These are phyloP conservation scores for Agapornis roseicollis DNA, from an alignment of 2,113 vertebrate species.

Conservation along the genomic window DNA sequence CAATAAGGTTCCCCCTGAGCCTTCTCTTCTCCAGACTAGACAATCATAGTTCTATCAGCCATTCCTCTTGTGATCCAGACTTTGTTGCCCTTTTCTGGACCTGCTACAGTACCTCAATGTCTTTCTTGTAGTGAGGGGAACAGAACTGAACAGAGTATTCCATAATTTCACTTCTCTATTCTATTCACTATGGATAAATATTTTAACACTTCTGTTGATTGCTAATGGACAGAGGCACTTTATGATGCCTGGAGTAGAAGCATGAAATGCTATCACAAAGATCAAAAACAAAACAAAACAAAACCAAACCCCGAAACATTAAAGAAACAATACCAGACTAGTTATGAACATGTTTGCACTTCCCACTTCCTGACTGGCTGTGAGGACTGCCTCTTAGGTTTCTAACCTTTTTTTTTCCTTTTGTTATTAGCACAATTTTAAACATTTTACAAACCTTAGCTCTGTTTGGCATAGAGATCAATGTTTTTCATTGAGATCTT, in stretches of 20 bases:
- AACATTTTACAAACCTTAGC: neutral
- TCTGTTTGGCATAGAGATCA: neutral
- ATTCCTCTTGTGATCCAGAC: neutral
- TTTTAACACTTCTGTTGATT: neutral
- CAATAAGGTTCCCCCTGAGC: neutral
- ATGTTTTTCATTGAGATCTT: neutral
- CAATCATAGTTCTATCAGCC: neutral
- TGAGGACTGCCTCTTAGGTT: neutral
- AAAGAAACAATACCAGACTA: neutral
- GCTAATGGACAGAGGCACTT: neutral
- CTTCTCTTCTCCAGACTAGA: neutral
- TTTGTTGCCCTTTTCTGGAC: neutral
- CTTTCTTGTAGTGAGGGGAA: neutral
- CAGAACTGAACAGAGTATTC: neutral
- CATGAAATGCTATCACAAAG: neutral
- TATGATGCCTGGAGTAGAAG: neutral
- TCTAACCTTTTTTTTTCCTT: neutral
- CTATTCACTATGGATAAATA: neutral
- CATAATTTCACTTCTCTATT: neutral
- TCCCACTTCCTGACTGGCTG: neutral
- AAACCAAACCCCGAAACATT: no score
- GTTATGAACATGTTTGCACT: neutral
- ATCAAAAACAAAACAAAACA: neutral
- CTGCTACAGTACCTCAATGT: neutral
- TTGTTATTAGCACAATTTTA: neutral